Evolutionary conservation across 2,113 vertebrate genomes (phyloP), one percentile per base, ranked within the genome.

Genomic region (Gopherus evgoodei): DNA sequence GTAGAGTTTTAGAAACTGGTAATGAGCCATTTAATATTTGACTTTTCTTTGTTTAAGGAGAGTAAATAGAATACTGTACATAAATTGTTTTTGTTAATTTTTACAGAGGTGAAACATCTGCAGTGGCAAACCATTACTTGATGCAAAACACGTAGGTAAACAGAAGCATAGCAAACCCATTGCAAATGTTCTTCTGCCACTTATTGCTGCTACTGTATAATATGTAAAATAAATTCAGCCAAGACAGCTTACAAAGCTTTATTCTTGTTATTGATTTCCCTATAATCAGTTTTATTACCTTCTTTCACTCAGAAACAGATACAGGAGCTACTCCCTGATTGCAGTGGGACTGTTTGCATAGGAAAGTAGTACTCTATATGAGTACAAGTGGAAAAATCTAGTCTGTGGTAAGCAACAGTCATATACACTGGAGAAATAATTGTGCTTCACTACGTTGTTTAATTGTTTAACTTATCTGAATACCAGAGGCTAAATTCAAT

Each of bases 301-400:
- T 89, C 57, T 85, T 54, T 83, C 22, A 81, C 17, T 9, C 91
- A 59, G 59, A 35, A 62, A 35, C 6, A 94, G 88, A 84, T 83
- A 95, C 89, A 95, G 89, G 12, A 7, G 12, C 85, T 21, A 54
- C 42, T 88, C 76, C 19, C 89, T 95, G 76, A 87, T 62, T 91
- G 10, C 14, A 83, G 7, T 29, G 42, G 54, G 16, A 84, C 42
- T 59, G 56, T 27, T 47, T 62, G 25, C 27, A 10, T 31, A 57
- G 31, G 82, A 84, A 62, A 8, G 17, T 72, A 72, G 35, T 72
- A 72, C 17, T 72, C 69, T 72, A 38, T 38, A 22, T 9, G 69
- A 72, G 19, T 87, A 54, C 6, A 1, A 2, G 16, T 47, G 29
- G 3, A 17, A 31, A 1, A 16, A 93, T 22, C 82, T 91, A 78